Evolutionary conservation across 2,888 invertebrate species (phyloP).

Genomic region (Dexiosoma caninum): DNA sequence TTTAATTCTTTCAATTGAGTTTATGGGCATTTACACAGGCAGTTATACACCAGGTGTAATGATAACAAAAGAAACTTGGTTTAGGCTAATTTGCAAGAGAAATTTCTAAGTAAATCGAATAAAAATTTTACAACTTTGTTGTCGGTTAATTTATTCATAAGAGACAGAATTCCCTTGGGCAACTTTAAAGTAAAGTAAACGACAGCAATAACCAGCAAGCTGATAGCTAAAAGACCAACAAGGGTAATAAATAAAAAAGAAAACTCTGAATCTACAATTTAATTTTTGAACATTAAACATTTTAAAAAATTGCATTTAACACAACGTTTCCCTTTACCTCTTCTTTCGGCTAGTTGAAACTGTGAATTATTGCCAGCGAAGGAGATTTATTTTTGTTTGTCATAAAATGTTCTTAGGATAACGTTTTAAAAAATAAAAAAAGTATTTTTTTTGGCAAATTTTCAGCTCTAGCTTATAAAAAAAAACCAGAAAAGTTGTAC

Average conservation of each 20-base stretch:
- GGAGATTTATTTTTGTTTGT: neutral
- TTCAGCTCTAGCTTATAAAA: neutral
- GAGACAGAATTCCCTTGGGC: constrained; percentile 24
- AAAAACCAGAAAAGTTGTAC: neutral
- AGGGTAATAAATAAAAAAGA: constrained; percentile 25
- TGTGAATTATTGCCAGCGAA: constrained; percentile 15
- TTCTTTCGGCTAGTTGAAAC: constrained; percentile 7
- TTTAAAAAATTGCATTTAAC: constrained; percentile 30
- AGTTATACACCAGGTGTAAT: constrained; percentile 5
- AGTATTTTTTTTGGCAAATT: constrained; percentile 23
- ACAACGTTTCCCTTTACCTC: neutral
- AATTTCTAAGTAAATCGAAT: constrained; percentile 8
- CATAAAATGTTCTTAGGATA: neutral
- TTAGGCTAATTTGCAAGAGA: neutral
- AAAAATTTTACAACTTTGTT: constrained; percentile 1
- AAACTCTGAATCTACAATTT: constrained; percentile 32
- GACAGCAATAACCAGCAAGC: neutral
- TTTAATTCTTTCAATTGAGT: neutral
- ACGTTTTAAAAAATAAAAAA: neutral
- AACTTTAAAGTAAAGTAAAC: constrained; percentile 26
- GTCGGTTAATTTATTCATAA: constrained; percentile 46
- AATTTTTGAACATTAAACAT: constrained; percentile 34
- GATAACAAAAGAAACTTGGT: neutral
- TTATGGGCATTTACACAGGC: neutral
- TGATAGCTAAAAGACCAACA: neutral